Conservation (phyloP, 1,140 invertebrate species). For the Chrysomallon squamiferum region DNA sequence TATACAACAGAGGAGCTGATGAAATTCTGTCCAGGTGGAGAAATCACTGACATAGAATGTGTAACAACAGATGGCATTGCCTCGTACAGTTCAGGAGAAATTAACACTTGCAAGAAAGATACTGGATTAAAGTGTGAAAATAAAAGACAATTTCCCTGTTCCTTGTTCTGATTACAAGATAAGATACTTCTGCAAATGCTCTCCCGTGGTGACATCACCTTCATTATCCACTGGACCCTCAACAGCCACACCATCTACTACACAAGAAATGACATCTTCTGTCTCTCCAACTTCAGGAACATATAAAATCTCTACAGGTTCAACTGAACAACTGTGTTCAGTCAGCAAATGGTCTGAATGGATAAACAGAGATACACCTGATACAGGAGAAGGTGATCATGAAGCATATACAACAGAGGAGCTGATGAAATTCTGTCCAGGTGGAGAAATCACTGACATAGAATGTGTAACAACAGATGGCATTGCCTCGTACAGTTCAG, state of each 20-base stretch:
- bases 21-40: constrained; percentile 37
- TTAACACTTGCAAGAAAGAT: constrained; percentile 29
- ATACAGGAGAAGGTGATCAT: constrained; percentile 24
- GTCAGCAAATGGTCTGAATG: constrained; percentile 17
- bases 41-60: constrained; percentile 45
- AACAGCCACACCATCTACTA: constrained; percentile 15
- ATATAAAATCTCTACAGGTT: background rate
- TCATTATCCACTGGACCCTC: constrained; percentile 9
- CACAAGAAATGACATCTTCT: background rate
- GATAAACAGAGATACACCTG: constrained; percentile 33
- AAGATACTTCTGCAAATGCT: constrained; percentile 60
- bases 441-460: constrained; percentile 26
- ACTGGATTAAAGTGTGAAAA: constrained; percentile 37
- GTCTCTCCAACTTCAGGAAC: constrained; percentile 5
- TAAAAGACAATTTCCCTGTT: constrained; percentile 28
- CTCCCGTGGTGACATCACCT: constrained; percentile 23
- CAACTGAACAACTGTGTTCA: background rate
- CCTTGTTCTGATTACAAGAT: constrained; percentile 60
- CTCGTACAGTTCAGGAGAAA: constrained; percentile 11
- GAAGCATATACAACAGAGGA: constrained; percentile 33
- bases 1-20: constrained; percentile 24
- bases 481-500: constrained; percentile 10
- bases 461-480: constrained; percentile 18
- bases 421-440: constrained; percentile 34
- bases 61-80: constrained; percentile 14